A percentile compares a stretch with the other conserved stretches of the same genome.
phyloP scores from a whole-genome alignment of 2,797 vertebrate genomes.

The Muscicapa comitata region DNA sequence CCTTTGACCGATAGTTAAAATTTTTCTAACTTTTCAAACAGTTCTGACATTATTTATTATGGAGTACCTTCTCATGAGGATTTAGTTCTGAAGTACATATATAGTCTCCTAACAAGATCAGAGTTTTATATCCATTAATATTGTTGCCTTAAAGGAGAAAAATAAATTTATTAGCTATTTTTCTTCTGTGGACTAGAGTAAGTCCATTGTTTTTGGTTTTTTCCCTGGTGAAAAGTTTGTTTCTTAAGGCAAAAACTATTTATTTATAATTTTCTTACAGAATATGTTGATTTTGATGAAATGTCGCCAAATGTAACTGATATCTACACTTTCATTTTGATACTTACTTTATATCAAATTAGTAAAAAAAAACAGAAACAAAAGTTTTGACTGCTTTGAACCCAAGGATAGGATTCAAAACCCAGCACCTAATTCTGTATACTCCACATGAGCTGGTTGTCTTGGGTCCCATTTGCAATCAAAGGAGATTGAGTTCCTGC shows the following conservation, averaged over 20 bases:
- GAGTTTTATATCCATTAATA: background rate
- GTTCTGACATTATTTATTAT: background rate
- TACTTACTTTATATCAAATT: background rate
- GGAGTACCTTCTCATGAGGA: background rate
- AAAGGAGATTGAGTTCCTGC: background rate
- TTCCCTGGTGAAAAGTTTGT: accelerated
- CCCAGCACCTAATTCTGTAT: background rate
- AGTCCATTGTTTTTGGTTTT: background rate
- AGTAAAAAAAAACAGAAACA: background rate
- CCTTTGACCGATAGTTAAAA: background rate
- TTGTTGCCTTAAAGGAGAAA: background rate
- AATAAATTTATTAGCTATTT: background rate
- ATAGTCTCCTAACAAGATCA: background rate
- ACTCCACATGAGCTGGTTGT: background rate
- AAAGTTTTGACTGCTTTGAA: background rate
- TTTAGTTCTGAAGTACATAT: background rate
- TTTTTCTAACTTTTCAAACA: background rate
- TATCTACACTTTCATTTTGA: background rate
- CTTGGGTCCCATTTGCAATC: background rate
- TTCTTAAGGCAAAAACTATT: background rate
- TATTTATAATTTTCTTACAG: background rate
- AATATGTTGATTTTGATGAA: background rate
- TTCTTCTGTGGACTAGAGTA: background rate
- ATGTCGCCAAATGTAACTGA: background rate
- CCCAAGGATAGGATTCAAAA: background rate